Percentiles rank a stretch among this genome's conserved stretches.
Evolutionary conservation across 2,888 invertebrate species (phyloP).

Genomic region (Ellobium chinense): DNA sequence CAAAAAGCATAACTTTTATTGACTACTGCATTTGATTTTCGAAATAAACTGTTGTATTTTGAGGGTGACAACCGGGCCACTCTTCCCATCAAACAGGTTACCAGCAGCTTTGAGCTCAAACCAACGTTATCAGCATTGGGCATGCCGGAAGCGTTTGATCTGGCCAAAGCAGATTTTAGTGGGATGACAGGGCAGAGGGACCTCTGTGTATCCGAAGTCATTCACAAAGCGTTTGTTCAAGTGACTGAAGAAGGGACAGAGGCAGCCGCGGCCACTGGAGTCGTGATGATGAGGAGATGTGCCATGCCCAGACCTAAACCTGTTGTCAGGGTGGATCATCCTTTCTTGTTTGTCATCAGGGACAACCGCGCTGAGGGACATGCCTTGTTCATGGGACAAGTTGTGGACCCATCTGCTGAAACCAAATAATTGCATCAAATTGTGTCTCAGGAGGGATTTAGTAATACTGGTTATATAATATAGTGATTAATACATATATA

Average conservation of each 20-base stretch:
- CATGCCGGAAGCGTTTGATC: constrained; percentile 66
- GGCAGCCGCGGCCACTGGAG: constrained; percentile 74
- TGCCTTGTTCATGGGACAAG: constrained; percentile 14
- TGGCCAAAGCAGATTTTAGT: constrained; percentile 66
- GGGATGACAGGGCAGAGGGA: constrained; percentile 62
- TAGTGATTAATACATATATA: no score
- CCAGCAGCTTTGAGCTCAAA: constrained; percentile 4
- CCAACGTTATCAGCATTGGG: constrained; percentile 59
- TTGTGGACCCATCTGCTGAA: constrained; percentile 25
- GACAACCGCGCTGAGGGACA: constrained; percentile 51
- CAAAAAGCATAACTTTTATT: no score
- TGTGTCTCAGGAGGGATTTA: no score
- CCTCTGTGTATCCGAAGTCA: constrained; percentile 65
- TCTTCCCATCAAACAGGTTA: background rate
- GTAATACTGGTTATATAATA: no score
- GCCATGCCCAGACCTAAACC: constrained; percentile 42
- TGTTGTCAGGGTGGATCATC: constrained; percentile 65
- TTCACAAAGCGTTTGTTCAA: constrained; percentile 76
- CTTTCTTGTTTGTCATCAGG: constrained; percentile 72
- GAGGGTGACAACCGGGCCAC: no score
- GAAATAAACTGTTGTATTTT: no score
- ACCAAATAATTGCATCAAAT: no score
- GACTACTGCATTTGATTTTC: no score
- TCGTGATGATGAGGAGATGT: constrained; percentile 48
- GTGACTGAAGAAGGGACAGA: constrained; percentile 77